These are phyloP conservation scores for Drosophila parthenogenetica DNA, from an alignment of 2,888 invertebrate species.

Conservation along the genomic window DNA sequence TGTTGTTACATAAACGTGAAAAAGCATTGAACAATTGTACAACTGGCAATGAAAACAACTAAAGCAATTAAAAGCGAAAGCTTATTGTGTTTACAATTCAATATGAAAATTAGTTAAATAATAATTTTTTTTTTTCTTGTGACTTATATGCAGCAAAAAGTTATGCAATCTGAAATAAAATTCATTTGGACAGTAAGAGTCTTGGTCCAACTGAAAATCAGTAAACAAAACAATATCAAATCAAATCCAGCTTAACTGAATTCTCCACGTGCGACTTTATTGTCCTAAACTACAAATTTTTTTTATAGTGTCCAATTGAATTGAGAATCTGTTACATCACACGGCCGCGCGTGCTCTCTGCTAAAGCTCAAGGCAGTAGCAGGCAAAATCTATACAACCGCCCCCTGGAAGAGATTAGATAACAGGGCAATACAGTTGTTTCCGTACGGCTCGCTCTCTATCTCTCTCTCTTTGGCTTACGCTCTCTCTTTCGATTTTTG, in stretches of 20 bases:
- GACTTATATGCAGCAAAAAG: constrained; percentile 22
- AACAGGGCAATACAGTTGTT: constrained; percentile 43
- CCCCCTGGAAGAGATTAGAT: constrained; percentile 65
- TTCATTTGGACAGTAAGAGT: background rate
- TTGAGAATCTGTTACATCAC: constrained; percentile 66
- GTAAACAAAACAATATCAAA: constrained; percentile 24
- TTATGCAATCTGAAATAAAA: constrained; percentile 66
- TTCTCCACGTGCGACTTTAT: constrained; percentile 35
- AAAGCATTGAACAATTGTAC: constrained; percentile 13
- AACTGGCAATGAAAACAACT: constrained; percentile 1
- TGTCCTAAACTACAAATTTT: background rate
- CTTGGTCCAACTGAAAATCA: constrained; percentile 14
- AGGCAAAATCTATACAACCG: constrained; percentile 8
- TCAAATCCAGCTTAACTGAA: background rate
- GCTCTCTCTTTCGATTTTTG: constrained; percentile 15
- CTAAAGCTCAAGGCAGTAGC: constrained; percentile 41
- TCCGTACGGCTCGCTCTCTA: constrained; percentile 13
- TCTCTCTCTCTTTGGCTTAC: constrained; percentile 9
- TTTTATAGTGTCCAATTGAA: constrained; percentile 3
- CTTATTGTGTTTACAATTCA: constrained; percentile 35
- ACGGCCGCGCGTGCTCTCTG: constrained; percentile 65
- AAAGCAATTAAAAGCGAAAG: constrained; percentile 5
- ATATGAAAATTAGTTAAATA: constrained; percentile 30
- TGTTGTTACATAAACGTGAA: constrained; percentile 63
- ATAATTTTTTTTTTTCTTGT: constrained; percentile 45